Evolutionary conservation across 2,113 vertebrate genomes (phyloP).

Genomic region (Spilogale gracilis): DNA sequence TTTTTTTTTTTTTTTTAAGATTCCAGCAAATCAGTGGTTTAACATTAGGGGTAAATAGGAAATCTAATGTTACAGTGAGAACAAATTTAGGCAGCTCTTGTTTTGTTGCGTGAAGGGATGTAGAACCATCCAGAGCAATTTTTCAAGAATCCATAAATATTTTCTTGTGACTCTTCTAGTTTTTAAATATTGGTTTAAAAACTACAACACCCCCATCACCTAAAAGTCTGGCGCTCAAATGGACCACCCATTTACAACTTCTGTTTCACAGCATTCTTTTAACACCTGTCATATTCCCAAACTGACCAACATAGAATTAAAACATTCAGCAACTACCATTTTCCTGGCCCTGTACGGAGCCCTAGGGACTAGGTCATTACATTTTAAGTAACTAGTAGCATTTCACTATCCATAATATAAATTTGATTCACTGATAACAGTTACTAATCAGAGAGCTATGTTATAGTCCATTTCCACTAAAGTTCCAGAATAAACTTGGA

Average conservation of each 20-base stretch:
- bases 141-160: not conserved
- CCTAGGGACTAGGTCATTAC: not conserved
- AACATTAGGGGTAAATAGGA: not conserved
- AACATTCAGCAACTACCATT: not conserved
- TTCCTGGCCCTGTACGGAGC: not conserved
- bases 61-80: not conserved
- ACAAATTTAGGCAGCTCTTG: not conserved
- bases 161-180: not conserved
- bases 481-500: not conserved
- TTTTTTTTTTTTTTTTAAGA: not conserved
- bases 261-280: not conserved
- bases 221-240: not conserved
- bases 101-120: not conserved
- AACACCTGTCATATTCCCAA: not conserved
- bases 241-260: not conserved
- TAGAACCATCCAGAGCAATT: not conserved
- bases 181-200: constrained; percentile 30
- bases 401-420: not conserved
- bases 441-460: not conserved
- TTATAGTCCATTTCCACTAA: not conserved
- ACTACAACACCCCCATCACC: not conserved
- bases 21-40: not conserved
- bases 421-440: not conserved
- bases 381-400: not conserved
- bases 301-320: not conserved